Percentiles rank a stretch among this genome's conserved stretches.
phyloP scores from a whole-genome alignment of 2,888 invertebrate genomes.

The Gastracanthus pulcherrimus region DNA sequence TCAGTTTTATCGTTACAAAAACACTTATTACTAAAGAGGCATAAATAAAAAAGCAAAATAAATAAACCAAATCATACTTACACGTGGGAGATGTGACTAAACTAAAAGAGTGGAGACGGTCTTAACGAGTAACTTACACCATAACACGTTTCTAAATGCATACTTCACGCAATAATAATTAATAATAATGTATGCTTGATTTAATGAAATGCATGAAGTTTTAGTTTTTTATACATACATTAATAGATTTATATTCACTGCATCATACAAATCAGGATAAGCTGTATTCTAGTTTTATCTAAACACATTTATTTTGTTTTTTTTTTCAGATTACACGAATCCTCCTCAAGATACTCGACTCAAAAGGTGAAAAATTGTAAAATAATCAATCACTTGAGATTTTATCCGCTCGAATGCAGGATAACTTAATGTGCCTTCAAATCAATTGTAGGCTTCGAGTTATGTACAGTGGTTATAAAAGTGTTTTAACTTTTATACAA shows the following conservation, averaged over 20 bases:
- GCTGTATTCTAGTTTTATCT: not conserved
- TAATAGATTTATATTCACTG: not conserved
- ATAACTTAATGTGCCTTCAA: not conserved
- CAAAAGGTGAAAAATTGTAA: slow-evolving; percentile 5
- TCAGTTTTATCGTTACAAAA: not conserved
- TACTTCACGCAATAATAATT: not conserved
- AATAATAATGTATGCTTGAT: not conserved
- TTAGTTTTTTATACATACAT: not conserved
- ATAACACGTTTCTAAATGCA: slow-evolving; percentile 1
- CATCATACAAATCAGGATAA: not conserved
- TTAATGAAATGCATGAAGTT: not conserved
- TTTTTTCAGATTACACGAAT: slow-evolving; percentile 20
- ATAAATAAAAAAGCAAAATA: slow-evolving; percentile 22
- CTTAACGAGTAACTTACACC: not conserved
- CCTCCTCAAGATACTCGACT: slow-evolving; percentile 3
- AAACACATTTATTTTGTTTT: not conserved
- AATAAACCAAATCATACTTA: slow-evolving; percentile 49
- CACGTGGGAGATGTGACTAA: slow-evolving; percentile 23
- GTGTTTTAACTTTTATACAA: not conserved
- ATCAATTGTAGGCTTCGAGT: not conserved
- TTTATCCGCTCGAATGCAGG: not conserved
- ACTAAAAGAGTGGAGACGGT: slow-evolving; percentile 27
- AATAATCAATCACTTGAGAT: not conserved
- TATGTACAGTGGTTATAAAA: not conserved
- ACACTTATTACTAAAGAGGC: not conserved